phyloP scores from a whole-genome alignment of 1,140 invertebrate species.

The Penaeus chinensis region DNA sequence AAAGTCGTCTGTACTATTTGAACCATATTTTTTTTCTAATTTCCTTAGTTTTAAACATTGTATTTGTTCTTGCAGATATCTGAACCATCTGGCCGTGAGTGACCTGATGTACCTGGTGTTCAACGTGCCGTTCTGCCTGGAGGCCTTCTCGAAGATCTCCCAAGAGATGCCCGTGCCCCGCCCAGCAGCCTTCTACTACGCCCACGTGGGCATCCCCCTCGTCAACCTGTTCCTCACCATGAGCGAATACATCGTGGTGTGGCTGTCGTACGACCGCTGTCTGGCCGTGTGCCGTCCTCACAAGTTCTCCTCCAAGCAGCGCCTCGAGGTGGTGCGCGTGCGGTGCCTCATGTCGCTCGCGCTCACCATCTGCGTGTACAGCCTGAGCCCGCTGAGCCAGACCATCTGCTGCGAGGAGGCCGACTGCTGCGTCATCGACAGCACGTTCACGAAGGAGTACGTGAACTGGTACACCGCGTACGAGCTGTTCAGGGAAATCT shows the following conservation, averaged over 20 bases:
- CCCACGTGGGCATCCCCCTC: slow-evolving; percentile 65
- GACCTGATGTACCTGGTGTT: slow-evolving; percentile 66
- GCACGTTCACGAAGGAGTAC: slow-evolving; percentile 21
- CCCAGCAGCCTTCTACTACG: slow-evolving; percentile 65
- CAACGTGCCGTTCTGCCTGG: slow-evolving; percentile 64
- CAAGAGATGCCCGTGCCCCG: slow-evolving; percentile 29
- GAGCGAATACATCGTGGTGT: slow-evolving; percentile 66
- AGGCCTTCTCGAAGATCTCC: slow-evolving; percentile 63
- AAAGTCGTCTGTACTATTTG: not conserved
- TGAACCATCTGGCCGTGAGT: slow-evolving; percentile 66
- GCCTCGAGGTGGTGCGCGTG: slow-evolving; percentile 52
- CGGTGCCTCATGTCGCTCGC: slow-evolving; percentile 54
- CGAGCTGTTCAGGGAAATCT: slow-evolving; percentile 62
- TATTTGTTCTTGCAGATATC: slow-evolving; percentile 64
- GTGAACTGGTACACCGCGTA: slow-evolving; percentile 60
- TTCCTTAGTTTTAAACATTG: not conserved
- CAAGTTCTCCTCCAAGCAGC: slow-evolving; percentile 65
- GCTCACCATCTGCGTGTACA: slow-evolving; percentile 57
- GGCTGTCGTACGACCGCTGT: slow-evolving; percentile 67
- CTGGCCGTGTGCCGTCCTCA: slow-evolving; percentile 66
- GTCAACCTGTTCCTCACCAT: slow-evolving; percentile 67
- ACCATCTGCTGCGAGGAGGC: slow-evolving; percentile 45
- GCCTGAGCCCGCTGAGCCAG: slow-evolving; percentile 58
- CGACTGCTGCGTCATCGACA: slow-evolving; percentile 58
- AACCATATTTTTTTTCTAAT: not conserved